Percentiles rank a stretch among this genome's conserved stretches.
These are phyloP conservation scores for Gnathonemus echidnorhynchus DNA, from an alignment of 2,113 vertebrate species.

Conservation along the genomic window DNA sequence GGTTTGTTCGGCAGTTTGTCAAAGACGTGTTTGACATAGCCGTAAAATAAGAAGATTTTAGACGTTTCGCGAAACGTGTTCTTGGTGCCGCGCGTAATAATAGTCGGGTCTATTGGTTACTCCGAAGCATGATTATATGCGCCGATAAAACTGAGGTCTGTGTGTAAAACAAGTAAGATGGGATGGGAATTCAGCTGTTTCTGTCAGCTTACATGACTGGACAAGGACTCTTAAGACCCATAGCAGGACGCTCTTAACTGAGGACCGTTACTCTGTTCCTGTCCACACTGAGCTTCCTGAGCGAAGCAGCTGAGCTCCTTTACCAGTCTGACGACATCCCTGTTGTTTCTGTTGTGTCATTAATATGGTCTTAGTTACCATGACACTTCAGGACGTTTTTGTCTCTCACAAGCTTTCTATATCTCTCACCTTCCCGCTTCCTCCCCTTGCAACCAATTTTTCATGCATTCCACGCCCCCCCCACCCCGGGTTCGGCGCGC, in stretches of 20 bases:
- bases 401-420: background rate
- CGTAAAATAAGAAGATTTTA: background rate
- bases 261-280: slow-evolving; percentile 3
- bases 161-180: background rate
- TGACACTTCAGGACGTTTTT: slow-evolving; percentile 16
- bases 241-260: background rate
- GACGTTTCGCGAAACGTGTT: background rate
- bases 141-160: background rate
- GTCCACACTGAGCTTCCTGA: slow-evolving; percentile 58
- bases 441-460: background rate
- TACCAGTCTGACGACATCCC: slow-evolving; percentile 45
- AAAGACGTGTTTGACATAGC: background rate
- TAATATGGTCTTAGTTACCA: slow-evolving; percentile 45
- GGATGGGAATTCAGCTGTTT: background rate
- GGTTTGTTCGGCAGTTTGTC: background rate
- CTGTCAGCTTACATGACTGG: background rate
- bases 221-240: background rate
- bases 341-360: slow-evolving; percentile 52
- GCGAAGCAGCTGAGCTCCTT: slow-evolving; percentile 43
- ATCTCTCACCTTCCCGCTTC: slow-evolving; percentile 7
- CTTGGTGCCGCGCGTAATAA: background rate
- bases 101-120: background rate
- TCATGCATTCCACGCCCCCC: slow-evolving; percentile 24
- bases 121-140: background rate
- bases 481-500: slow-evolving; percentile 43